These are phyloP conservation scores for Lepeophtheirus nordmannii DNA, from an alignment of 2,888 invertebrate genomes.

Conservation along the genomic window DNA sequence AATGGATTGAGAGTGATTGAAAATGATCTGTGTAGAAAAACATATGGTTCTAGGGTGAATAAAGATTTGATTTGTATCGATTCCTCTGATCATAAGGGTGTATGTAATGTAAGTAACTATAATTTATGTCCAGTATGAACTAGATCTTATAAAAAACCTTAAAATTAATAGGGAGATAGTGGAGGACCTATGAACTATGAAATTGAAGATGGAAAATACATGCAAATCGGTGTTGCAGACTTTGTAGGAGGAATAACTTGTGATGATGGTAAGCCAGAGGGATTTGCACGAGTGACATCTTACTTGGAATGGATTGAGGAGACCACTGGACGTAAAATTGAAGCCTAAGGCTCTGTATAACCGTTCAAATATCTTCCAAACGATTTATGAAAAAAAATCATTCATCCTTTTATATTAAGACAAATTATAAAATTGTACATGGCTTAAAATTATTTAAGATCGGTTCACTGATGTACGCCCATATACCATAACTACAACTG, in stretches of 20 bases:
- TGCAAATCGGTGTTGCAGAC: not conserved
- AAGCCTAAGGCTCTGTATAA: too few relatives aligned
- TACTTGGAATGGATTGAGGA: conserved; percentile 10
- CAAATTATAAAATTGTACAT: too few relatives aligned
- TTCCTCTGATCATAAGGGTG: conserved; percentile 1
- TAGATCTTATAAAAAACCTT: too few relatives aligned
- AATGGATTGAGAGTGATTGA: not conserved
- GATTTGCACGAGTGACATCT: not conserved
- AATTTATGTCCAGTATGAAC: too few relatives aligned
- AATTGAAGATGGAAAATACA: not conserved
- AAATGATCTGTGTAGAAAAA: not conserved
- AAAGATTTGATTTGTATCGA: not conserved
- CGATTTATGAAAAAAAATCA: too few relatives aligned
- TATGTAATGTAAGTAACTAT: conserved; percentile 12
- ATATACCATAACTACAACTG: too few relatives aligned
- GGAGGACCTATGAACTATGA: conserved; percentile 8
- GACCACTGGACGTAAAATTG: not conserved
- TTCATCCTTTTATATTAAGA: too few relatives aligned
- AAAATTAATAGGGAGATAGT: not conserved
- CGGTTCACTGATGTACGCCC: too few relatives aligned
- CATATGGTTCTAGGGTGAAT: conserved; percentile 5
- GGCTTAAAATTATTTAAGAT: too few relatives aligned
- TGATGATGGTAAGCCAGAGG: not conserved
- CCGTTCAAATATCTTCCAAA: too few relatives aligned
- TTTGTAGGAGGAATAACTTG: not conserved